Percentiles rank a stretch among this genome's conserved stretches.
Conservation (phyloP, 1,140 invertebrate species). For the Branchinecta lynchi region DNA sequence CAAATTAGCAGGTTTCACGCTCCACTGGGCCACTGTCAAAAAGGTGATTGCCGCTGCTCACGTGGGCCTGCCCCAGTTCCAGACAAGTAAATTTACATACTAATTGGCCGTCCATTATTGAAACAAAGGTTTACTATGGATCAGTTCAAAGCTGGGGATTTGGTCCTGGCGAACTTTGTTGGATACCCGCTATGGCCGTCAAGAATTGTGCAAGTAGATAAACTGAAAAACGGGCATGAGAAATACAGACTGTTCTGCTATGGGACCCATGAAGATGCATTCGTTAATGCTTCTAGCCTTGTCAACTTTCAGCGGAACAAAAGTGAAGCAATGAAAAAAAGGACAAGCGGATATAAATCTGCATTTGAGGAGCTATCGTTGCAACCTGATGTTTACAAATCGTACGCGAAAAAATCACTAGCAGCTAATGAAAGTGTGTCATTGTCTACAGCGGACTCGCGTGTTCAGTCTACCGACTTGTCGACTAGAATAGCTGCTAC, state of each 20-base stretch:
- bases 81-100: no score
- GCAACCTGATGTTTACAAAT: neutral
- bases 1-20: no score
- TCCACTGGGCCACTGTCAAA: no score
- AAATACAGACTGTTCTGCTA: slow-evolving; percentile 6
- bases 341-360: neutral
- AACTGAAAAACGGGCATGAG: slow-evolving; percentile 1
- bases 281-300: neutral
- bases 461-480: neutral
- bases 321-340: neutral
- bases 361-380: neutral
- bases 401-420: neutral
- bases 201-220: neutral
- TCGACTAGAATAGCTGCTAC: neutral
- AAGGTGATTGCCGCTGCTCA: no score
- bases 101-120: neutral
- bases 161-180: neutral
- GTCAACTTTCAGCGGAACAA: slow-evolving; percentile 1
- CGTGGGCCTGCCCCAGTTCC: no score
- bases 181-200: slow-evolving; percentile 3
- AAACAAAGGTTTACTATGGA: neutral
- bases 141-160: no score
- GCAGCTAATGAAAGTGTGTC: neutral
- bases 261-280: neutral
- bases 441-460: neutral